Base-by-base conservation (phyloP, 2,888 invertebrate species). In the Oscheius sp. region DNA sequence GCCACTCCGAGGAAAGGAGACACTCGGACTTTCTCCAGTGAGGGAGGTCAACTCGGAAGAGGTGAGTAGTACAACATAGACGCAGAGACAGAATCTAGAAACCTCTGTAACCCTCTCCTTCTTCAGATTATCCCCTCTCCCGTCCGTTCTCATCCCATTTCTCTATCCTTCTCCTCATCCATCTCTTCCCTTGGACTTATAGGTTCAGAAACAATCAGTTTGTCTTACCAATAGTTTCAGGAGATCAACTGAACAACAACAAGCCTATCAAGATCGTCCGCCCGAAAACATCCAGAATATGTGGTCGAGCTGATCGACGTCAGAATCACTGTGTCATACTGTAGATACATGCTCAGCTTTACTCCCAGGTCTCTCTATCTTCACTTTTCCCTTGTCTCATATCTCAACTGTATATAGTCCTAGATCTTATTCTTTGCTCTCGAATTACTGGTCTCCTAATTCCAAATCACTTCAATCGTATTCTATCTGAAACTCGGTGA, bases 231-330 rank as follows among this genome's bases (percentile, higher is more conserved):
- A n/a, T 13, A 7, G 2, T 55, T 68, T 68, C 68, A 68, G 68
- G 68, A 68, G 68, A 68, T 37, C 68, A 55, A 21, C n/a, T 68
- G 68, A 68, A 68, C 35, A 68, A 68, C 37, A 68, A 68, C 37
- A 37, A 55, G 7, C 2, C n/a, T 33, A 13, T 21, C 10, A 29
- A 10, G 32, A 53, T 35, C 48, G 33, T n/a, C 1, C 48, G 11
- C 7, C 29, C 63, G 29, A 29, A 35, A 2, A 29, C 65, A 11
- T 65, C 65, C 51, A 33, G 68, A 11, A 21, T 63, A 29, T 68
- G 68, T 55, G 68, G 37, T 35, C 53, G 32, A n/a, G 32, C 32
- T 29, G 35, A n/a, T 10, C 53, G 68, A 13, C 35, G 35, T 33
- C 53, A 68, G 2, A 33, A 42, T 42, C 32, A 35, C 32, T 68